These are phyloP conservation scores for Calliscelio sp. DNA, from an alignment of 2,888 invertebrate species.

Conservation along the genomic window DNA sequence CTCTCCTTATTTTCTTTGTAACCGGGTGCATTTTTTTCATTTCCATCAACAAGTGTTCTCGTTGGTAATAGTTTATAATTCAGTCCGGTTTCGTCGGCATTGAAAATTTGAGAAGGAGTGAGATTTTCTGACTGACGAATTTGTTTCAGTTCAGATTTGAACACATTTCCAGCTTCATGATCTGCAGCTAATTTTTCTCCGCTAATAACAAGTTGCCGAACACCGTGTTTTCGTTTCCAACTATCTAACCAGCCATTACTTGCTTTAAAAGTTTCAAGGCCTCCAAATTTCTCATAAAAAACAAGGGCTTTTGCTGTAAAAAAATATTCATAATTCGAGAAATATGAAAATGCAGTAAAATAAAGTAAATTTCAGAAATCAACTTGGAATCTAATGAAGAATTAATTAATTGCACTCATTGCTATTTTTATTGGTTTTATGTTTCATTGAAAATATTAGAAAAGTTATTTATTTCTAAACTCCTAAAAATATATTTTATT, in stretches of 20 bases:
- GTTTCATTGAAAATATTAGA: no score
- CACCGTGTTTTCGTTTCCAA: constrained; percentile 39
- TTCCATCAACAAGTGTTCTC: not conserved
- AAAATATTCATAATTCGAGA: not conserved
- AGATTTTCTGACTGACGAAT: not conserved
- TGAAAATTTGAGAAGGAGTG: not conserved
- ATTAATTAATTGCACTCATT: no score
- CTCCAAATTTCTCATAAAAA: constrained; percentile 38
- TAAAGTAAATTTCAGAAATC: no score
- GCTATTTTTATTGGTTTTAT: no score
- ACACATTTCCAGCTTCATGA: not conserved
- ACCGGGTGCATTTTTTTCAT: not conserved
- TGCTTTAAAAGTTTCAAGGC: constrained; percentile 38
- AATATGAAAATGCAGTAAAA: no score
- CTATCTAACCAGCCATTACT: constrained; percentile 45
- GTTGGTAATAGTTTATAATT: not conserved
- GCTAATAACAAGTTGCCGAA: not conserved
- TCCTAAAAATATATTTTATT: no score
- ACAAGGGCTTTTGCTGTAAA: constrained; percentile 38
- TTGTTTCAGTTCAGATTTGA: not conserved
- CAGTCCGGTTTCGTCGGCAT: not conserved
- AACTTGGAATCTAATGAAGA: no score
- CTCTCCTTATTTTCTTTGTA: not conserved
- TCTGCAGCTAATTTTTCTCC: not conserved
- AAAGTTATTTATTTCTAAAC: no score